Conservation (phyloP, 2,113 vertebrate species). For the Pterophyllum scalare region DNA sequence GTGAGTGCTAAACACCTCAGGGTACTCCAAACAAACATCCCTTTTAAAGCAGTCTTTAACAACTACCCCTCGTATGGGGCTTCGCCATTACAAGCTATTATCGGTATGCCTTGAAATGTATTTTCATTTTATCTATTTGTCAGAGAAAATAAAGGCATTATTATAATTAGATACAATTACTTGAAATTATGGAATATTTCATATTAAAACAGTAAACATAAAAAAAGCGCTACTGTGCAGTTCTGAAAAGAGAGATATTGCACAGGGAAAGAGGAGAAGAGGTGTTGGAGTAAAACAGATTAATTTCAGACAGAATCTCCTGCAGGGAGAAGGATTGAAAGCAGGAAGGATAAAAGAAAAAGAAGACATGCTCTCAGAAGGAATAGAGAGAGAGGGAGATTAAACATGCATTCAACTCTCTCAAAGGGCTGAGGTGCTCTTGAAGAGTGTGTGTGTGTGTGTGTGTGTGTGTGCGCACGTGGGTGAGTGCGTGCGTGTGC, state of each 20-base stretch:
- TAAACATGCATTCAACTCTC: slow-evolving; percentile 73
- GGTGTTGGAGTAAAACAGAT: slow-evolving; percentile 75
- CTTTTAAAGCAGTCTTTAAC: not conserved
- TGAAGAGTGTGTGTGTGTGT: slow-evolving; percentile 14
- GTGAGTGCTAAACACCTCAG: too few species aligned
- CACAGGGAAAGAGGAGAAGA: slow-evolving; percentile 48
- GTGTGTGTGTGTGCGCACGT: not conserved
- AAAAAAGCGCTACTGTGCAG: slow-evolving; percentile 18
- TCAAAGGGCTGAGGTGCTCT: slow-evolving; percentile 55
- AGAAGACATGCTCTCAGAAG: slow-evolving; percentile 46
- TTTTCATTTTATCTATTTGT: not conserved
- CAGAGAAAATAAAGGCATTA: not conserved
- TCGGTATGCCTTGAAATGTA: not conserved
- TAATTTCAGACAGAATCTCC: slow-evolving; percentile 77
- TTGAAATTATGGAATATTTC: slow-evolving; percentile 1
- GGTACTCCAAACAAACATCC: not conserved
- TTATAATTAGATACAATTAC: not conserved
- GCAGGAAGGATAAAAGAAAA: slow-evolving; percentile 67
- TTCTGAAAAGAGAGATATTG: slow-evolving; percentile 49
- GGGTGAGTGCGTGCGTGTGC: not conserved
- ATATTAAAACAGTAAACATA: slow-evolving; percentile 5
- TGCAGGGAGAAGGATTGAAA: slow-evolving; percentile 64
- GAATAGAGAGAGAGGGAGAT: slow-evolving; percentile 64
- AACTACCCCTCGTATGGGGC: not conserved
- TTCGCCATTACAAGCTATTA: not conserved